These are phyloP conservation scores for Xestia xanthographa DNA, from an alignment of 2,888 invertebrate species.

Conservation along the genomic window DNA sequence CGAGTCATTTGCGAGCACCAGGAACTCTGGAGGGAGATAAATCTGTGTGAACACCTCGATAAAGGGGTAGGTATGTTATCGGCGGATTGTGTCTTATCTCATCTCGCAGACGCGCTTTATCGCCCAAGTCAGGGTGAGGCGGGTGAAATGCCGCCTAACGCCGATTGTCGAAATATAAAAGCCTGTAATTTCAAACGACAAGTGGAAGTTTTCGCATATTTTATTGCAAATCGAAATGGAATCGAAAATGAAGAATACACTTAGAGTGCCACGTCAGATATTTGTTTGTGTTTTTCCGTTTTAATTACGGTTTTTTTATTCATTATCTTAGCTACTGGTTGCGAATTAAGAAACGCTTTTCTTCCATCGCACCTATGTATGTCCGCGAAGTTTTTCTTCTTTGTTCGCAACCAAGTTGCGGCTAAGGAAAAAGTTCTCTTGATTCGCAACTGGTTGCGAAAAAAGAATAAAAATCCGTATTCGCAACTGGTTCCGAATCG, in stretches of 20 bases:
- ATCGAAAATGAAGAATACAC: slow-evolving; percentile 45
- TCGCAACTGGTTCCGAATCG: too few species aligned
- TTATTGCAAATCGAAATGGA: slow-evolving; percentile 55
- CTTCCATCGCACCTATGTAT: too few species aligned
- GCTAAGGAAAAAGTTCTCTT: too few species aligned
- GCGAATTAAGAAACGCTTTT: too few species aligned
- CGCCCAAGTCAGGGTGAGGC: slow-evolving; percentile 26
- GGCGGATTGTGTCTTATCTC: slow-evolving; percentile 60
- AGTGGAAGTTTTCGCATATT: slow-evolving; percentile 49
- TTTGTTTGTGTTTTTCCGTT: too few species aligned
- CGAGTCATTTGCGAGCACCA: slow-evolving; percentile 72
- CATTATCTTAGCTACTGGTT: too few species aligned
- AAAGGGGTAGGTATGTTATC: slow-evolving; percentile 64
- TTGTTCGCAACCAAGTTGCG: too few species aligned
- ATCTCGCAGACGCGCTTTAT: slow-evolving; percentile 57
- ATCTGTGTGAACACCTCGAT: slow-evolving; percentile 65
- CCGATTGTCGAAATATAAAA: slow-evolving; percentile 60
- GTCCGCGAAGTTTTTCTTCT: too few species aligned
- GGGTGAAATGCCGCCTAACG: slow-evolving; percentile 43
- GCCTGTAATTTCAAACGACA: slow-evolving; percentile 55
- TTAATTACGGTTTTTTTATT: too few species aligned
- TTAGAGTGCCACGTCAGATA: slow-evolving; percentile 17
- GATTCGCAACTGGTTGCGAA: too few species aligned
- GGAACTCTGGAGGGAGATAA: slow-evolving; percentile 66
- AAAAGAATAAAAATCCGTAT: too few species aligned